phyloP scores from a whole-genome alignment of 2,113 vertebrate species.

The Protobothrops mucrosquamatus region DNA sequence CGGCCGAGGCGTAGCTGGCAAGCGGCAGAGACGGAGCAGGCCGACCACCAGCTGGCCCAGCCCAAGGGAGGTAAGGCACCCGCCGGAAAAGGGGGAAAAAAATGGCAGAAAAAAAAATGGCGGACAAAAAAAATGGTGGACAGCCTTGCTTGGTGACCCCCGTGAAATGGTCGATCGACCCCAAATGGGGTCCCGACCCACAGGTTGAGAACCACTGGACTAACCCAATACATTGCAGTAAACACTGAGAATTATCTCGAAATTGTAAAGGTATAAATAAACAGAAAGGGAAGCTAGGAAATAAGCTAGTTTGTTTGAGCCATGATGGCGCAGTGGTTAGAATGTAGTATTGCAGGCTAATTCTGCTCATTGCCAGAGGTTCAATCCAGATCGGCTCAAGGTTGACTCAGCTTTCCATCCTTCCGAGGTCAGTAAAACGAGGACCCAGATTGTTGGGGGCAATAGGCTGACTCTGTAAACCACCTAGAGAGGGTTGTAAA shows the following conservation, averaged over 20 bases:
- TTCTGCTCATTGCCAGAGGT: neutral
- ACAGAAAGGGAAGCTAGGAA: neutral
- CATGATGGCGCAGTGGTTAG: neutral
- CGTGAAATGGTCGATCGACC: too few species aligned
- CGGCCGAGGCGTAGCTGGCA: too few species aligned
- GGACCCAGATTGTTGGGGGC: neutral
- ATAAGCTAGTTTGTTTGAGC: neutral
- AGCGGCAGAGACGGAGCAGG: too few species aligned
- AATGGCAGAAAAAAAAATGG: too few species aligned
- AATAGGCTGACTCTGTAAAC: neutral
- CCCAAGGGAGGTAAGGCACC: too few species aligned
- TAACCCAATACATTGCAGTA: too few species aligned
- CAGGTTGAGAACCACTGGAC: too few species aligned
- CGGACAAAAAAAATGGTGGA: too few species aligned
- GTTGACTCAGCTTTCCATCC: neutral
- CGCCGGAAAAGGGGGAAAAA: too few species aligned
- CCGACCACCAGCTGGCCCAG: too few species aligned
- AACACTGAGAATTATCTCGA: neutral
- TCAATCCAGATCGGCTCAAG: neutral
- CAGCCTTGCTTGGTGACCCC: too few species aligned
- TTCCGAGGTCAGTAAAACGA: neutral
- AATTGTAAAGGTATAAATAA: neutral
- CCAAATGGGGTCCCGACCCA: too few species aligned
- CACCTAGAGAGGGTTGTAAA: neutral
- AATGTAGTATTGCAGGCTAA: neutral